Conservation (phyloP, 1,140 invertebrate species). For the Aradophagus sp. region DNA sequence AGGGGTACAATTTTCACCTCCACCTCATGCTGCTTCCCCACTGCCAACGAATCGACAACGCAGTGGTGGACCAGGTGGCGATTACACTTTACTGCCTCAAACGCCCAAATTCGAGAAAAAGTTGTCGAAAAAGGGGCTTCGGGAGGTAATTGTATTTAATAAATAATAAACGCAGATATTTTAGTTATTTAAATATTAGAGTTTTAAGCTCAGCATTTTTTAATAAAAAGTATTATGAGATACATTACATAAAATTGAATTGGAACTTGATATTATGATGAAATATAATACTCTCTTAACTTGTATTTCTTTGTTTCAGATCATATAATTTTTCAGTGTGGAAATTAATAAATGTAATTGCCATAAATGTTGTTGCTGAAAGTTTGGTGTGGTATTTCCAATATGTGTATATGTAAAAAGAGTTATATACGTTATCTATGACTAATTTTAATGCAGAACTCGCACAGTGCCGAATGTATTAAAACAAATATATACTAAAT, state of each 20-base stretch:
- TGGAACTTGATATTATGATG: too few relatives aligned
- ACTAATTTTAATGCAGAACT: slow-evolving; percentile 21
- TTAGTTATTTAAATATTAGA: too few relatives aligned
- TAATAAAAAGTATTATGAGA: too few relatives aligned
- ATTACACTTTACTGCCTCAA: slow-evolving; percentile 71
- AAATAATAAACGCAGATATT: too few relatives aligned
- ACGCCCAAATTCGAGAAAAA: slow-evolving; percentile 71
- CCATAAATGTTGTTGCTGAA: slow-evolving; percentile 20
- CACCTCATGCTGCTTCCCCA: slow-evolving; percentile 60
- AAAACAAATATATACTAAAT: slow-evolving; percentile 22
- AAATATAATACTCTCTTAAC: too few relatives aligned
- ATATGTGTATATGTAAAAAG: slow-evolving; percentile 21
- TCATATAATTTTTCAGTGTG: slow-evolving; percentile 21
- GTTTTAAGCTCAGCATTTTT: too few relatives aligned
- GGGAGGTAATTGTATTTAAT: slow-evolving; percentile 60
- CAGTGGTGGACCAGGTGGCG: slow-evolving; percentile 68
- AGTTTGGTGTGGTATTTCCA: slow-evolving; percentile 27
- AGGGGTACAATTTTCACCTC: slow-evolving; percentile 67
- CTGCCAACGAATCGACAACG: slow-evolving; percentile 65
- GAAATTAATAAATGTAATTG: slow-evolving; percentile 12
- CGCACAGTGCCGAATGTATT: slow-evolving; percentile 41
- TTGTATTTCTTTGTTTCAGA: slow-evolving; percentile 23
- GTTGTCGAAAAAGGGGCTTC: slow-evolving; percentile 66
- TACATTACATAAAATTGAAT: too few relatives aligned
- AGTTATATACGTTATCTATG: slow-evolving; percentile 20